Conservation (phyloP, 2,888 invertebrate genomes). For the Piscicola geometra region DNA sequence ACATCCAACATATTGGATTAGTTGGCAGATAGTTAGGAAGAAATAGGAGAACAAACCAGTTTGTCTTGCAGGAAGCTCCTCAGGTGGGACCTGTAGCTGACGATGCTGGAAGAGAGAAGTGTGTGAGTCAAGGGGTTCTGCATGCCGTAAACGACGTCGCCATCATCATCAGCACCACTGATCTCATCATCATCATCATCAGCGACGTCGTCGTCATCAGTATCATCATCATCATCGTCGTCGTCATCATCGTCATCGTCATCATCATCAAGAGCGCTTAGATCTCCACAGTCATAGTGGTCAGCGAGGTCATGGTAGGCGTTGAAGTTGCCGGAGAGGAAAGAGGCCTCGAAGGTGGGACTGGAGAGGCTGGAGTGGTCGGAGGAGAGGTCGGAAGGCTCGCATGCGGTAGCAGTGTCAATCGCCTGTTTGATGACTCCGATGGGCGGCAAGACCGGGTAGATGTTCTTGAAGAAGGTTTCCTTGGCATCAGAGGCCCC, state of each 20-base stretch:
- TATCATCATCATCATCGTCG: conserved; percentile 7
- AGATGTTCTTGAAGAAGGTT: neutral
- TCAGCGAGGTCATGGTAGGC: neutral
- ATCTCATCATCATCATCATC: conserved; percentile 19
- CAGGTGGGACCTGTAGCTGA: neutral
- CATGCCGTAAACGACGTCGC: neutral
- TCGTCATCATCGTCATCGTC: neutral
- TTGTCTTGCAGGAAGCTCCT: conserved; percentile 3
- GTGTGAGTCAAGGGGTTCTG: neutral
- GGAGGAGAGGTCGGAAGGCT: neutral
- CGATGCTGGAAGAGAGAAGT: neutral
- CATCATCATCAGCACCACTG: conserved; percentile 20
- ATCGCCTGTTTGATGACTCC: neutral
- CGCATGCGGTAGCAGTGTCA: neutral
- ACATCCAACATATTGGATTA: neutral
- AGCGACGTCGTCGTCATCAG: neutral
- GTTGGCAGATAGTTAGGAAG: neutral
- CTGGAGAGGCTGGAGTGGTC: neutral
- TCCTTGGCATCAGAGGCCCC: neutral
- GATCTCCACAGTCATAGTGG: neutral
- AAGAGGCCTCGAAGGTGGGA: neutral
- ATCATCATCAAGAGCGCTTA: neutral
- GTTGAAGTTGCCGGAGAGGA: neutral
- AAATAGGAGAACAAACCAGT: neutral
- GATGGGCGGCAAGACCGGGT: conserved; percentile 8